A percentile compares a stretch with the other conserved stretches of the same genome.
phyloP scores from a whole-genome alignment of 2,113 vertebrate genomes.

The Cnemophilus loriae region DNA sequence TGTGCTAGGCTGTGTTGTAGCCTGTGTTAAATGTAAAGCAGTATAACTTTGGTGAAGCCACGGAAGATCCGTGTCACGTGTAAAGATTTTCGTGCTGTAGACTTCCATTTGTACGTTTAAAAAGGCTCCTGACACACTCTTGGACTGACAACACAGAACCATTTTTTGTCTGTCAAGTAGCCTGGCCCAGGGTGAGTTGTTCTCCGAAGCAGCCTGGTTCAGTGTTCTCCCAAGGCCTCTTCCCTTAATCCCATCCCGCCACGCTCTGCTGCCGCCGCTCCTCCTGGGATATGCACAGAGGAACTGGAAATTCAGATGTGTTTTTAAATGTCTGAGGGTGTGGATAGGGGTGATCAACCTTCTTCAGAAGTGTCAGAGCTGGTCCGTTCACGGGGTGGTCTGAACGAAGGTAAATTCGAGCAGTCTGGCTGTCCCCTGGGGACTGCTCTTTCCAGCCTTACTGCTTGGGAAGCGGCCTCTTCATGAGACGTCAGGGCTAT shows the following conservation, averaged over 20 bases:
- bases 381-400: neutral
- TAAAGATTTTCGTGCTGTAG: neutral
- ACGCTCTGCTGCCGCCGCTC: rapidly evolving
- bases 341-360: neutral
- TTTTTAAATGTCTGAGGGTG: neutral
- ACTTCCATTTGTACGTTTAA: neutral
- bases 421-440: neutral
- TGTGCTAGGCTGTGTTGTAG: neutral
- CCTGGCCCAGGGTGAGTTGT: neutral
- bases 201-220: neutral
- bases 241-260: neutral
- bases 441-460: neutral
- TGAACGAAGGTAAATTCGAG: neutral
- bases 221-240: neutral
- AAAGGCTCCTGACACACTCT: neutral
- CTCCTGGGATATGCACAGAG: neutral
- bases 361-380: neutral
- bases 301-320: neutral
- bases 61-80: neutral
- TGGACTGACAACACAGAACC: neutral
- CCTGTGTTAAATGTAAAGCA: neutral
- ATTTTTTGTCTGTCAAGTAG: neutral
- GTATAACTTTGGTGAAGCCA: neutral
- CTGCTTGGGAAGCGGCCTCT: neutral
- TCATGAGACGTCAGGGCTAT: neutral